Evolutionary conservation across 2,888 invertebrate genomes (phyloP).

Genomic region (Drosophila diplacantha): DNA sequence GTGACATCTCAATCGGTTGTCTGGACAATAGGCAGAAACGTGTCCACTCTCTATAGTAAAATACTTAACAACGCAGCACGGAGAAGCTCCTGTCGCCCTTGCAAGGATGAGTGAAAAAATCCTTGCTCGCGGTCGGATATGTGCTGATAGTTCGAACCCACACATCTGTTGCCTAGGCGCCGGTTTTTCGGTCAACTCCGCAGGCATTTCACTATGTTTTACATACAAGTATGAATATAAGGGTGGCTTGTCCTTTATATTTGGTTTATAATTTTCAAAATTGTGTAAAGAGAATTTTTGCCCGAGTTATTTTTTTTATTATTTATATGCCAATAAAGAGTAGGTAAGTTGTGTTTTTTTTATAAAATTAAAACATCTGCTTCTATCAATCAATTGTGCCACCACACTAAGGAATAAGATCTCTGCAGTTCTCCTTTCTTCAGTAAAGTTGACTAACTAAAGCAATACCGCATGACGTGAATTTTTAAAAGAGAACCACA

Average conservation of each 20-base stretch:
- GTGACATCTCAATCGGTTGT: constrained; percentile 68
- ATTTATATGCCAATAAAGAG: not conserved
- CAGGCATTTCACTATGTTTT: constrained; percentile 7
- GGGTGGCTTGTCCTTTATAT: constrained; percentile 27
- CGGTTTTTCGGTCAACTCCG: constrained; percentile 31
- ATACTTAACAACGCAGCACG: constrained; percentile 50
- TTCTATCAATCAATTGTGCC: constrained; percentile 7
- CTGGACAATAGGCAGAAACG: constrained; percentile 37
- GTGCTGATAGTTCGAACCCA: not conserved
- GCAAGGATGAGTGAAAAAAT: constrained; percentile 1
- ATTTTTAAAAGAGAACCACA: constrained; percentile 50
- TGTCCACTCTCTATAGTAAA: constrained; percentile 45
- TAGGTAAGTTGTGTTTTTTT: not conserved
- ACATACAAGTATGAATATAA: constrained; percentile 25
- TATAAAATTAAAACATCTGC: constrained; percentile 10
- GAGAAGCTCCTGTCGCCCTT: not conserved
- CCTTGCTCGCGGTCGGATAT: constrained; percentile 6
- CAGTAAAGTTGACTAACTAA: constrained; percentile 55
- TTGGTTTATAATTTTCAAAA: constrained; percentile 21
- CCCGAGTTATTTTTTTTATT: not conserved
- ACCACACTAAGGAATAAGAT: not conserved
- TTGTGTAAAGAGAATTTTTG: not conserved
- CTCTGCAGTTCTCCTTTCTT: constrained; percentile 43
- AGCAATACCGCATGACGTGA: constrained; percentile 54
- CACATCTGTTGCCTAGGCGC: constrained; percentile 50